These are phyloP conservation scores for Drosophila glabriapex DNA, from an alignment of 2,888 invertebrate genomes.

Conservation along the genomic window DNA sequence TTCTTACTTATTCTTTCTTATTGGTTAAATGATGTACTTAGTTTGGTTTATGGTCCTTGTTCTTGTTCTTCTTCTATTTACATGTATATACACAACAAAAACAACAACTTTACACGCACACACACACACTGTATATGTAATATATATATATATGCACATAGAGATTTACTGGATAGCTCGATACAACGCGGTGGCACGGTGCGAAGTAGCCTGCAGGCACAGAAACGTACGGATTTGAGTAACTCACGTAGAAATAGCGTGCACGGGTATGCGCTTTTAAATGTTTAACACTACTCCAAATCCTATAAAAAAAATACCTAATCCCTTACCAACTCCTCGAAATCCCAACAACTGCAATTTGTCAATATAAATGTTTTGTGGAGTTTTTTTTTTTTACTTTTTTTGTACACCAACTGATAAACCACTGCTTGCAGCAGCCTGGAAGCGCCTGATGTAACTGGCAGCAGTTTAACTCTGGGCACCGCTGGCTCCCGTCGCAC, in stretches of 20 bases:
- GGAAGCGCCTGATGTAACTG: constrained; percentile 85
- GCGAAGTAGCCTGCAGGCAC: constrained; percentile 87
- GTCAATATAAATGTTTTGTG: constrained; percentile 14
- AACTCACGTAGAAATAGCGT: constrained; percentile 88
- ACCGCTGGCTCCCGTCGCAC: constrained; percentile 93
- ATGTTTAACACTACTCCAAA: constrained; percentile 64
- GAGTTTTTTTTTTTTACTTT: background rate
- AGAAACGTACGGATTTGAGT: constrained; percentile 84
- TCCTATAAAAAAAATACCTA: constrained; percentile 6
- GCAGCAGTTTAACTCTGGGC: constrained; percentile 89
- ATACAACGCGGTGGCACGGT: constrained; percentile 88
- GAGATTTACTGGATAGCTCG: constrained; percentile 87
- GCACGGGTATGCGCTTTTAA: constrained; percentile 86
- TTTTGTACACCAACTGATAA: constrained; percentile 10
- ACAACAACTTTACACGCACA: constrained; percentile 42
- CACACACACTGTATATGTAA: constrained; percentile 31
- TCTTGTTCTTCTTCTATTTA: constrained; percentile 62
- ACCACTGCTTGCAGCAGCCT: constrained; percentile 70
- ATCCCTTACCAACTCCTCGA: background rate
- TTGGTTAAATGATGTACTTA: constrained; percentile 17
- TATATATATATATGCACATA: constrained; percentile 35
- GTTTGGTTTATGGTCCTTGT: constrained; percentile 54
- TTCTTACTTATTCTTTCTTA: constrained; percentile 1
- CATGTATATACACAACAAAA: constrained; percentile 65
- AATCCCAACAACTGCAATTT: constrained; percentile 12